Conservation (phyloP, 1,140 invertebrate genomes). For the Apis dorsata region DNA sequence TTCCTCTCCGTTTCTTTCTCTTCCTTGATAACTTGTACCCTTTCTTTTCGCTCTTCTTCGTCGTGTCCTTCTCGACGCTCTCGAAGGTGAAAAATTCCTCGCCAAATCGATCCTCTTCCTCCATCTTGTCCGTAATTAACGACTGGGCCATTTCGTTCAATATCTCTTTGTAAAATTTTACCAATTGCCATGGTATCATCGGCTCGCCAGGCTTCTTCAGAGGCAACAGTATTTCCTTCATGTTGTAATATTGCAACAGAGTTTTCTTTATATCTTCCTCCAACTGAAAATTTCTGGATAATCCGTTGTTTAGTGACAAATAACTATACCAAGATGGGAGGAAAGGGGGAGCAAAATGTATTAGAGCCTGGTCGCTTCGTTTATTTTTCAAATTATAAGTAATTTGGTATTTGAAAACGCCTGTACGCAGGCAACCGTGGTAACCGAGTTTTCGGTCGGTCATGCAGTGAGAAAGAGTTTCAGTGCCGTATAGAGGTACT, state of each 20-base stretch:
- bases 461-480: too few relatives aligned
- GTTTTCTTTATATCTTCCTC: slow-evolving; percentile 63
- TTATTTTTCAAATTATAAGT: too few relatives aligned
- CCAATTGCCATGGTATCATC: slow-evolving; percentile 58
- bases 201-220: slow-evolving; percentile 56
- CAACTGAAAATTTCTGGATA: slow-evolving; percentile 57
- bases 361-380: too few relatives aligned
- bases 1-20: neutral
- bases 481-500: too few relatives aligned
- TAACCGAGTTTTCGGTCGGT: too few relatives aligned
- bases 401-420: too few relatives aligned
- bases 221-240: slow-evolving; percentile 69
- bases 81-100: neutral
- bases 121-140: neutral
- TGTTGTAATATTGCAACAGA: slow-evolving; percentile 68
- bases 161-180: slow-evolving; percentile 67
- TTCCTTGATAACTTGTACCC: neutral
- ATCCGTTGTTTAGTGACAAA: neutral
- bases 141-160: slow-evolving; percentile 51
- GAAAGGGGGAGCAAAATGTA: too few relatives aligned
- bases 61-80: neutral
- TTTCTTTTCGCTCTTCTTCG: neutral
- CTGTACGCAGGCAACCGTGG: too few relatives aligned
- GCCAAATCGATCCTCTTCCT: neutral
- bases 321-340: neutral